These are phyloP conservation scores for Orius laevigatus DNA, from an alignment of 1,140 invertebrate genomes.

Conservation along the genomic window DNA sequence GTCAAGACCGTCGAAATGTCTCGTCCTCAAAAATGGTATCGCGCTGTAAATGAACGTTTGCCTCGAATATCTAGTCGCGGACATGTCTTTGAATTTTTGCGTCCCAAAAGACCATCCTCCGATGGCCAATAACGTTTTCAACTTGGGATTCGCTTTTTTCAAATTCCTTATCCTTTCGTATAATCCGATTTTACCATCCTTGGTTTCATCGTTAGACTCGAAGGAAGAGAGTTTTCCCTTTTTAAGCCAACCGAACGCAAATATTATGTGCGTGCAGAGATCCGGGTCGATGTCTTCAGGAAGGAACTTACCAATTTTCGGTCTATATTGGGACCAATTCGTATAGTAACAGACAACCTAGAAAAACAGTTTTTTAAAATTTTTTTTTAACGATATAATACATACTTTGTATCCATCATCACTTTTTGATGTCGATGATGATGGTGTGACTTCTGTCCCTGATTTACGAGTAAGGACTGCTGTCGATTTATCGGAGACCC, in stretches of 20 bases:
- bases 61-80: conserved; percentile 65
- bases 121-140: conserved; percentile 77
- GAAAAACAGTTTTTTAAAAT: conserved; percentile 18
- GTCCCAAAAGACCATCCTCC: conserved; percentile 93
- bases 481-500: conserved; percentile 28
- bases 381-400: neutral
- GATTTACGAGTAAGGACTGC: conserved; percentile 31
- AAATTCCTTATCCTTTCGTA: conserved; percentile 70
- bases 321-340: conserved; percentile 93
- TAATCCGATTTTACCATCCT: conserved; percentile 75
- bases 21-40: conserved; percentile 72
- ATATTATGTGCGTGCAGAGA: conserved; percentile 90
- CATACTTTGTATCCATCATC: conserved; percentile 44
- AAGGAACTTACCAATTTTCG: conserved; percentile 79
- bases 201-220: conserved; percentile 83
- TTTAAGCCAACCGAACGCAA: conserved; percentile 92
- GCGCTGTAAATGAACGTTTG: conserved; percentile 90
- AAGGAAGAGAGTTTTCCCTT: conserved; percentile 83
- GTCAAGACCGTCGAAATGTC: conserved; percentile 80
- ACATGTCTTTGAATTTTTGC: conserved; percentile 88
- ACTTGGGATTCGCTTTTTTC: conserved; percentile 75
- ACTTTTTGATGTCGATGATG: conserved; percentile 33
- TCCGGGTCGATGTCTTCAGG: conserved; percentile 91
- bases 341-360: conserved; percentile 90
- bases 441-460: conserved; percentile 38